Evolutionary conservation across 2,113 vertebrate genomes (phyloP).

Genomic region (Actenoides hombroni): DNA sequence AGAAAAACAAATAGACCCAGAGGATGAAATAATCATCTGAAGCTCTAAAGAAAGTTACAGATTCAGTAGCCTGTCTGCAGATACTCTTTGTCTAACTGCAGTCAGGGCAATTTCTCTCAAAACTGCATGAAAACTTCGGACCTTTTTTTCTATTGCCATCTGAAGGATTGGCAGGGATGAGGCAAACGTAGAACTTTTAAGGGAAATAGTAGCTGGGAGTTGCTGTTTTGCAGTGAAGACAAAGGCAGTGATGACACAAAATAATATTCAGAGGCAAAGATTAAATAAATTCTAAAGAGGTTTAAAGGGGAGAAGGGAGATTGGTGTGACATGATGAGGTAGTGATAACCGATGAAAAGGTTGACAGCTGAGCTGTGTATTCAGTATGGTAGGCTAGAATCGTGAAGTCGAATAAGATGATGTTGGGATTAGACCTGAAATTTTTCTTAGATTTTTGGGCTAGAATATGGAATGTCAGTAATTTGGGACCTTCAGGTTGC

Average conservation of each 20-base stretch:
- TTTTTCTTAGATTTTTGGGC: background rate
- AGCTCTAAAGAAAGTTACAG: background rate
- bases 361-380: background rate
- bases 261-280: background rate
- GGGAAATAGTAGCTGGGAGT: background rate
- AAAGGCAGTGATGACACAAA: background rate
- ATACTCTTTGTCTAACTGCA: background rate
- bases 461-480: background rate
- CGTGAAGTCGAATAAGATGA: background rate
- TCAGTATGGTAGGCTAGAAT: background rate
- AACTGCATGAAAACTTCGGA: background rate
- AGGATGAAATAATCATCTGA: background rate
- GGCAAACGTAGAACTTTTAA: background rate
- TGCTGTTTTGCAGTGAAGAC: background rate
- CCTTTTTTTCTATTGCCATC: background rate
- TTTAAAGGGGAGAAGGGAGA: background rate
- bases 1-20: background rate
- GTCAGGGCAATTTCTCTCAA: background rate
- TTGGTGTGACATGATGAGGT: background rate
- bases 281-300: background rate
- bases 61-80: background rate
- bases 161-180: background rate
- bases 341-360: background rate
- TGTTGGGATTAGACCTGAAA: background rate
- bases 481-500: background rate